Conservation (phyloP, 1,140 invertebrate genomes). For the Heterodera schachtii region DNA sequence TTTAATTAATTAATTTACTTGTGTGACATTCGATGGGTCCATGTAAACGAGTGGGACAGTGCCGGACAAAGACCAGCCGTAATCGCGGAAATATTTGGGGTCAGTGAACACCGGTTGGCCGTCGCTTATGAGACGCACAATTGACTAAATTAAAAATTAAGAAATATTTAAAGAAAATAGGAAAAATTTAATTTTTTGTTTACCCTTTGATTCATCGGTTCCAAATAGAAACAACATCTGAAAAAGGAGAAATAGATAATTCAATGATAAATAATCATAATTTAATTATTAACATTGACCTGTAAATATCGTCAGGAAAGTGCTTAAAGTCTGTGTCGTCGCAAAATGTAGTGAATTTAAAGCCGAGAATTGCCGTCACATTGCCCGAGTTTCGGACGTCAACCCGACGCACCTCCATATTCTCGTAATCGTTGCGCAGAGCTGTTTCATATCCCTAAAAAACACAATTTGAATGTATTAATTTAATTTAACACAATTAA, state of each 20-base stretch:
- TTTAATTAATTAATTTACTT: slow-evolving; percentile 33
- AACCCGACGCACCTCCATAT: slow-evolving; percentile 58
- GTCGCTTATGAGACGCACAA: slow-evolving; percentile 57
- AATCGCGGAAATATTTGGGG: slow-evolving; percentile 65
- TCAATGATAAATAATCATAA: background rate
- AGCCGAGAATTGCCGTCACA: slow-evolving; percentile 58
- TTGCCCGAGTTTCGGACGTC: slow-evolving; percentile 56
- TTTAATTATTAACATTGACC: slow-evolving; percentile 32
- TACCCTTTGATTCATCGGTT: slow-evolving; percentile 58
- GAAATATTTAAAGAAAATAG: background rate
- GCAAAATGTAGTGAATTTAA: slow-evolving; percentile 61
- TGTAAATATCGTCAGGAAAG: slow-evolving; percentile 63
- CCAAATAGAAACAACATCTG: slow-evolving; percentile 58
- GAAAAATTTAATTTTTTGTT: slow-evolving; percentile 10
- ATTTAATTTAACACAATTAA: background rate
- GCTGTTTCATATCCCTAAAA: slow-evolving; percentile 42
- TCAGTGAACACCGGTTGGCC: slow-evolving; percentile 63
- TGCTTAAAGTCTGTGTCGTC: slow-evolving; percentile 63
- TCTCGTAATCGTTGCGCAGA: slow-evolving; percentile 57
- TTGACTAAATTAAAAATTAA: slow-evolving; percentile 43
- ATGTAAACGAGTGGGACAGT: slow-evolving; percentile 55
- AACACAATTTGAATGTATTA: background rate
- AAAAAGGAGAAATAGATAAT: background rate
- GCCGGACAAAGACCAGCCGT: slow-evolving; percentile 60
- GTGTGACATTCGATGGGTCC: slow-evolving; percentile 57